Conservation (phyloP, 2,888 invertebrate genomes). For the Torymus tubicola region DNA sequence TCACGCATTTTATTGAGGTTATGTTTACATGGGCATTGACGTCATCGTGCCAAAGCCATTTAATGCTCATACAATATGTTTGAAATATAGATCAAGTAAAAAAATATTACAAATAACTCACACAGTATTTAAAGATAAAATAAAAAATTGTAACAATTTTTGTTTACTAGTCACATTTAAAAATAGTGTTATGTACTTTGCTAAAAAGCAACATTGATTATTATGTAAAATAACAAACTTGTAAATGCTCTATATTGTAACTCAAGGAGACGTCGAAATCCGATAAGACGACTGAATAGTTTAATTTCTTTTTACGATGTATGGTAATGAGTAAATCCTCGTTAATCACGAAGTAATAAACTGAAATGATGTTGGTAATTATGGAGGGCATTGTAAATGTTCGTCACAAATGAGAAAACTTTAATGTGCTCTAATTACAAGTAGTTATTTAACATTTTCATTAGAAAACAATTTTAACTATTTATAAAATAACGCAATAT, state of each 20-base stretch:
- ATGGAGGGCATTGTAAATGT: conserved; percentile 31
- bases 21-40: conserved; percentile 1
- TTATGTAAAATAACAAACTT: too few relatives aligned
- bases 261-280: conserved; percentile 3
- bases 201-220: too few relatives aligned
- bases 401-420: conserved; percentile 47
- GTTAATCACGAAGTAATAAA: conserved; percentile 53
- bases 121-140: too few relatives aligned
- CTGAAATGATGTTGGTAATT: conserved; percentile 42
- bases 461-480: conserved; percentile 28
- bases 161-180: too few relatives aligned
- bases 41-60: conserved; percentile 6
- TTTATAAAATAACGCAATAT: conserved; percentile 20
- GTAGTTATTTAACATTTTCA: conserved; percentile 44
- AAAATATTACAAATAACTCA: too few relatives aligned
- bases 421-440: conserved; percentile 48
- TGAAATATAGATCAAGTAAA: too few relatives aligned
- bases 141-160: too few relatives aligned
- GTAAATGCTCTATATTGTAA: not conserved
- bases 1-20: conserved; percentile 21
- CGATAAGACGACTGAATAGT: not conserved
- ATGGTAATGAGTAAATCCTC: conserved; percentile 35
- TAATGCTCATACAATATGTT: not conserved
- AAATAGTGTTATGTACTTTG: too few relatives aligned
- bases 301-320: conserved; percentile 32